These are phyloP conservation scores for Dromius quadrimaculatus DNA, from an alignment of 2,888 invertebrate species.

Conservation along the genomic window DNA sequence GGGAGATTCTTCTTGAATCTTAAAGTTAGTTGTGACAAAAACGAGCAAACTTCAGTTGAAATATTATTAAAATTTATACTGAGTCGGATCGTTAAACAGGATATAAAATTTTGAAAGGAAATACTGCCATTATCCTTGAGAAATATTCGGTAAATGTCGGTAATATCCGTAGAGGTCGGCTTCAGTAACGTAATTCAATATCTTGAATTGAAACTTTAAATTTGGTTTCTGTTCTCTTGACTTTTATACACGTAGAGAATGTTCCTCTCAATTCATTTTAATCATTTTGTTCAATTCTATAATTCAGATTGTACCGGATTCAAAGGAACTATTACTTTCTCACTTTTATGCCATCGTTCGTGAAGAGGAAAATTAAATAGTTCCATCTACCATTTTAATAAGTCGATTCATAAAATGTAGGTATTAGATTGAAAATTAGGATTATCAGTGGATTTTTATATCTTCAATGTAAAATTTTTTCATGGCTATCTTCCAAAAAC, in stretches of 20 bases:
- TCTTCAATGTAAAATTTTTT: too few relatives aligned
- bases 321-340: too few relatives aligned
- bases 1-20: neutral
- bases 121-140: slow-evolving; percentile 3
- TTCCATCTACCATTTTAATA: too few relatives aligned
- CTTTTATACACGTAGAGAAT: slow-evolving; percentile 1
- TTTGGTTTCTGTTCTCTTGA: slow-evolving; percentile 19
- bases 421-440: too few relatives aligned
- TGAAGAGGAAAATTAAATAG: too few relatives aligned
- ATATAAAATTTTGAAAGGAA: slow-evolving; percentile 1
- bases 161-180: neutral
- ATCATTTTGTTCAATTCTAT: slow-evolving; percentile 14
- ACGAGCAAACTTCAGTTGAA: too few relatives aligned
- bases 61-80: neutral
- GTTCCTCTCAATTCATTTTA: slow-evolving; percentile 15
- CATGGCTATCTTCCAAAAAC: too few relatives aligned
- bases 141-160: slow-evolving; percentile 21
- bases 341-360: too few relatives aligned
- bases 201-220: slow-evolving; percentile 28
- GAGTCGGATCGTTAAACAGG: neutral
- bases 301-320: too few relatives aligned
- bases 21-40: slow-evolving; percentile 7
- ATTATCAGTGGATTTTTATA: too few relatives aligned
- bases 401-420: too few relatives aligned
- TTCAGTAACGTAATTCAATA: slow-evolving; percentile 10